Evolutionary conservation across 2,888 invertebrate genomes (phyloP).

Genomic region (Desoria tigrina): DNA sequence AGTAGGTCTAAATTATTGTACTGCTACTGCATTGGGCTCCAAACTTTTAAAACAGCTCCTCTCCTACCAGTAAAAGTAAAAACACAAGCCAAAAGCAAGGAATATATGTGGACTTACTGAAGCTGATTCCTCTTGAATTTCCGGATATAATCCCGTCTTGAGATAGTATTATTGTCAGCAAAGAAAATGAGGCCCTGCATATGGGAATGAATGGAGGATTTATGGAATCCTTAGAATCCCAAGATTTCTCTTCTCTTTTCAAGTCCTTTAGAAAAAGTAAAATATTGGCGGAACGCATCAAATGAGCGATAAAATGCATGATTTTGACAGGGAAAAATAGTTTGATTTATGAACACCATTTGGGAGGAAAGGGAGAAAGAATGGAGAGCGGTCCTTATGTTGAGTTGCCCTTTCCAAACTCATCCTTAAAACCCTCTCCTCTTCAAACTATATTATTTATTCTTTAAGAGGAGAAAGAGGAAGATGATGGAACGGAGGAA

Average conservation of each 20-base stretch:
- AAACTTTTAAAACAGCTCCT: too few species aligned
- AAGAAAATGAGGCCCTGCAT: too few species aligned
- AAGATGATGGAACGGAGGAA: slow-evolving; percentile 3
- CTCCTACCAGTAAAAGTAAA: too few species aligned
- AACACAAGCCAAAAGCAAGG: too few species aligned
- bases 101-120: too few species aligned
- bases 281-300: slow-evolving; percentile 46
- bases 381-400: not conserved
- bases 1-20: too few species aligned
- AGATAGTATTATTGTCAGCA: too few species aligned
- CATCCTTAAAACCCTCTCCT: not conserved
- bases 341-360: slow-evolving; percentile 53
- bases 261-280: slow-evolving; percentile 33
- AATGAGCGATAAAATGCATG: slow-evolving; percentile 53
- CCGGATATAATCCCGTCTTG: too few species aligned
- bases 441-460: not conserved
- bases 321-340: slow-evolving; percentile 53
- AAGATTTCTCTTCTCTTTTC: slow-evolving; percentile 11
- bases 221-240: slow-evolving; percentile 5
- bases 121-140: too few species aligned
- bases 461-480: slow-evolving; percentile 6
- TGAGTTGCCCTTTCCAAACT: not conserved
- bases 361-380: slow-evolving; percentile 20
- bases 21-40: too few species aligned
- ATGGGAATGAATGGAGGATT: too few species aligned